phyloP scores from a whole-genome alignment of 2,797 vertebrate genomes.

The Myripristis murdjan region DNA sequence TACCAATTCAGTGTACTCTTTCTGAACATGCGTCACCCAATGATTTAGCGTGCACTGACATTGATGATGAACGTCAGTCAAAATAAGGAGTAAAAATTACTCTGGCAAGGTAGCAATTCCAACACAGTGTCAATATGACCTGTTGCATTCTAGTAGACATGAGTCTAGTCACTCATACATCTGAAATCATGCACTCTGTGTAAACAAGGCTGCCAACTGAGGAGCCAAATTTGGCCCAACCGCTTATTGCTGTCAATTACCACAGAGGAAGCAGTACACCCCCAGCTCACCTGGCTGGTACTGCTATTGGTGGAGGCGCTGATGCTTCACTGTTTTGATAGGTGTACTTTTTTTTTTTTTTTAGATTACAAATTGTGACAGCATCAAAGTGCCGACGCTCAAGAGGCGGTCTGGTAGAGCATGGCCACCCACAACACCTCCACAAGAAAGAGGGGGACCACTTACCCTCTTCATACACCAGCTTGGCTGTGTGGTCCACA shows the following conservation, averaged over 20 bases:
- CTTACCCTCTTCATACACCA: slow-evolving; percentile 98
- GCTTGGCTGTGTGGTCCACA: slow-evolving; percentile 90
- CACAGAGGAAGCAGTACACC: not conserved
- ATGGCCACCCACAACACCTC: not conserved
- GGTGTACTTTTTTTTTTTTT: not conserved
- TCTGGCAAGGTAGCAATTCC: not conserved
- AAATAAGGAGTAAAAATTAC: slow-evolving; percentile 10
- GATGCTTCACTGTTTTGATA: not conserved
- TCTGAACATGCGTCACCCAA: not conserved
- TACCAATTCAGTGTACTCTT: not conserved
- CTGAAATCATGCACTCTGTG: not conserved
- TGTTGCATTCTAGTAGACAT: slow-evolving; percentile 12
- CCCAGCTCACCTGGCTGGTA: not conserved
- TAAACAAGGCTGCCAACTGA: not conserved
- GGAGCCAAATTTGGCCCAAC: not conserved
- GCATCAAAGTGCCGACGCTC: not conserved
- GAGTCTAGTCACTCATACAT: not conserved
- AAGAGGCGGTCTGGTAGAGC: not conserved
- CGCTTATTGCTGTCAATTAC: slow-evolving; percentile 1
- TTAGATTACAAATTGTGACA: not conserved
- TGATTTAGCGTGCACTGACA: slow-evolving; percentile 26
- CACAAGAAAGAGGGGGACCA: slow-evolving; percentile 12
- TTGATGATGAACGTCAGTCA: slow-evolving; percentile 33
- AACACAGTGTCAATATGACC: slow-evolving; percentile 1
- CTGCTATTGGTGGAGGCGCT: not conserved